These are phyloP conservation scores for Adelognathus sp. DNA, from an alignment of 2,888 invertebrate species.

Conservation along the genomic window DNA sequence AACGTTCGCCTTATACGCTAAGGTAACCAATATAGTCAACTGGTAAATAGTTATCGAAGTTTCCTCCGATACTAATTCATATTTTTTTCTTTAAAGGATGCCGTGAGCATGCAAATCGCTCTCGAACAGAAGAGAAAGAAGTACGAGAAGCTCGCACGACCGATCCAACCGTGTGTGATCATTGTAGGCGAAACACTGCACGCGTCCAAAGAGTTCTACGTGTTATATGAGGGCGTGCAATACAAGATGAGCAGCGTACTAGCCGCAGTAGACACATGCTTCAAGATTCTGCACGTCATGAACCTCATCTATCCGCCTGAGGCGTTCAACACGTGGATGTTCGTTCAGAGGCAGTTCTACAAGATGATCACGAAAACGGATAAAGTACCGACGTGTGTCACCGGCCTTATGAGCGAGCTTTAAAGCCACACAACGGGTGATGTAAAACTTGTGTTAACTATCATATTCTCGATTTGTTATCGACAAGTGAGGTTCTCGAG, in stretches of 20 bases:
- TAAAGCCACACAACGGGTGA: background rate
- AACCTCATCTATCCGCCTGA: slow-evolving; percentile 37
- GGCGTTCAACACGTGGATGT: slow-evolving; percentile 33
- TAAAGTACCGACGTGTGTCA: slow-evolving; percentile 33
- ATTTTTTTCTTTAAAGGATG: slow-evolving; percentile 12
- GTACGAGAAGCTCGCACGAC: slow-evolving; percentile 13
- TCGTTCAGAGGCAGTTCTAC: slow-evolving; percentile 39
- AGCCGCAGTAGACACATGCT: slow-evolving; percentile 32
- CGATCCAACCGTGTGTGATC: slow-evolving; percentile 33
- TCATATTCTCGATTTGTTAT: background rate
- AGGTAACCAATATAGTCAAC: slow-evolving; percentile 6
- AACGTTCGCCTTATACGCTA: slow-evolving; percentile 15
- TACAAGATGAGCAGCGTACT: slow-evolving; percentile 27
- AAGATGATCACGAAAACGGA: slow-evolving; percentile 3
- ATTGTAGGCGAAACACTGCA: slow-evolving; percentile 25
- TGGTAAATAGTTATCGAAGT: background rate
- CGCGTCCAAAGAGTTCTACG: slow-evolving; percentile 21
- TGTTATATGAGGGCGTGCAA: slow-evolving; percentile 7
- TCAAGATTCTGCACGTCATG: slow-evolving; percentile 27
- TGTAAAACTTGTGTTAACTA: background rate
- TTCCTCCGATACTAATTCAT: background rate
- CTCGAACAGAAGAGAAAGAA: slow-evolving; percentile 28
- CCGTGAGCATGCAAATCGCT: slow-evolving; percentile 18
- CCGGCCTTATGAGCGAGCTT: slow-evolving; percentile 37
- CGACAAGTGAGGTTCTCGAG: too few species aligned